Evolutionary conservation across 2,797 vertebrate species (phyloP), one percentile per base, ranked within the genome.

Genomic region (Arctocebus calabarensis): DNA sequence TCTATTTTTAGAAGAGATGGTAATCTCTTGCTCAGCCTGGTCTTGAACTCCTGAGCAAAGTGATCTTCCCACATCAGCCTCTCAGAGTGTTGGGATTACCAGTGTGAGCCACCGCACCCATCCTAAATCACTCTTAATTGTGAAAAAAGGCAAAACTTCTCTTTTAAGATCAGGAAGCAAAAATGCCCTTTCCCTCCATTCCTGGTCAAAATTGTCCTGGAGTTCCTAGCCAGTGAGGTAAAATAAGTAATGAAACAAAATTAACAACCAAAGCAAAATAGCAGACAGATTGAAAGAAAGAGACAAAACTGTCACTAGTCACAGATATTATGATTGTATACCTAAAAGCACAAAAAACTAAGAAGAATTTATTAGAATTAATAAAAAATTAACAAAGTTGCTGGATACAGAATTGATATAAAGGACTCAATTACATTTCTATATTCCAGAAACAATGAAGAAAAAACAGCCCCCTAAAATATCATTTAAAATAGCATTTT

Each of bases 101-200:
- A 16, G 48, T 5, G 14, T 52, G 48, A 52, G 14, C 48, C 14
- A 52, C 14, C 4, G 48, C 48, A 52, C 14, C 14, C 48, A 48
- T 52, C 48, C 48, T 66, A 57, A 66, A 82, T 25, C 85, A 34
- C 45, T 32, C 57, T 27, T 43, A 43, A 37, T n/a, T 3, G 16
- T 4, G 66, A 40, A 52, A 66, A 52, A 37, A 25, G 5, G 37
- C 45, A 16, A 59, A 25, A 4, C 29, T 29, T 14, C 13, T 7
- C 43, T 20, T 64, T 85, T 40, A 13, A 40, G 37, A 25, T 20
- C 11, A 9, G 2, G 27, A 55, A 27, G 59, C 27, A 29, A 17
- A 20, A 4, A 11, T 1, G 14, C 20, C 5, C 27, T 45, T 4
- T 6, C 13, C 16, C 40, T 5, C 13, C 6, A 0, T 32, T 17